Evolutionary conservation across 1,140 invertebrate species (phyloP), one percentile per base, ranked within the genome.

Genomic region (Heliothis subflexa): DNA sequence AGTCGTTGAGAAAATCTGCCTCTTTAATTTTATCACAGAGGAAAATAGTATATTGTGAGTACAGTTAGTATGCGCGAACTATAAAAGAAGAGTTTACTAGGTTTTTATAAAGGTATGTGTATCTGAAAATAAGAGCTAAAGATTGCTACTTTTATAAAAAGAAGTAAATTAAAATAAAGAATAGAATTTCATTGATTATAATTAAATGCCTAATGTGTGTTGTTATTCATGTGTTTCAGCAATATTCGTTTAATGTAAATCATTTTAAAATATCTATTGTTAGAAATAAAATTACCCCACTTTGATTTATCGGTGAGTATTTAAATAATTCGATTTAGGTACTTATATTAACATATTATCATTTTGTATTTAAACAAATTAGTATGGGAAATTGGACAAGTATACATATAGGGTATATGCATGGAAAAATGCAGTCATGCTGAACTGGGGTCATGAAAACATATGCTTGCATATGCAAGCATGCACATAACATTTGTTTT

Each of bases 381-480:
- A 25, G 18, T 68, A 50, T 4, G 25, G 21, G 64, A 21, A 25
- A 25, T 50, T 2, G 13, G 16, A 33, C 0, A 13, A 7, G 14
- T 4, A 62, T 40, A 40, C 14, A 68, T 40, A 40, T 16, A 16
- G 33, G 64, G 21, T 50, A 50, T 18, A 52, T 68, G 64, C 64
- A 68, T 68, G 64, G 64, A 52, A 68, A 25, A 47, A 21, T 68
- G 64, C 64, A 68, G 50, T 50, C 64, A 68, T 68, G 64, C 64
- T 50, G 14, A 28, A 62, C 13, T 28, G 13, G 64, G 64, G 18
- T 28, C 13, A 61, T 61, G 25, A 14, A 14, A 25, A 66, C n/a
- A 13, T 50, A 21, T 68, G 47, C 64, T 68, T 25, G 64, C 61
- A 64, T 45, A 64, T 57, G 33, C 33, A 40, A 40, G 33, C 33